Conservation (phyloP, 2,888 invertebrate species). For the Brenthis daphne region DNA sequence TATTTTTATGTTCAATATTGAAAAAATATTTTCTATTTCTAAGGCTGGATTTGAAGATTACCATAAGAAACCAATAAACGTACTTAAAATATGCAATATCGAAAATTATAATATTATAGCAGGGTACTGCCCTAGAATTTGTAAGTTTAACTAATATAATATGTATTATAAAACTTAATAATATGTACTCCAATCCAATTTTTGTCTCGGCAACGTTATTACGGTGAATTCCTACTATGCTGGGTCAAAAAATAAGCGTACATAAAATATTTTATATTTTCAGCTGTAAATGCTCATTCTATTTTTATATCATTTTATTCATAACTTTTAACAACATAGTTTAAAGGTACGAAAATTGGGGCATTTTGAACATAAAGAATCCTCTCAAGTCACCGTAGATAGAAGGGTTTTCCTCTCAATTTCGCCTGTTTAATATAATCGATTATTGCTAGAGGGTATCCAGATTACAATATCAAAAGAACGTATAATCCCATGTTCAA, state of each 20-base stretch:
- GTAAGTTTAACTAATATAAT: no score
- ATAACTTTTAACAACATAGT: constrained; percentile 10
- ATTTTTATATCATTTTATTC: constrained; percentile 1
- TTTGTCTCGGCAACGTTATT: no score
- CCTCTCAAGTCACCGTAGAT: constrained; percentile 58
- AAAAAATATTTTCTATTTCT: background rate
- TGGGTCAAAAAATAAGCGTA: no score
- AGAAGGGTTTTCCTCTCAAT: constrained; percentile 59
- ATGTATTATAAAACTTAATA: no score
- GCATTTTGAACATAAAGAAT: constrained; percentile 63
- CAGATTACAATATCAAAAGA: constrained; percentile 79
- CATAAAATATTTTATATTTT: no score
- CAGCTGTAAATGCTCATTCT: background rate
- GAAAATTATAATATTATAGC: no score
- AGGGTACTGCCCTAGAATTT: no score
- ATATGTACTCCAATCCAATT: no score
- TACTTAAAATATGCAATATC: no score
- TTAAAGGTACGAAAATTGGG: constrained; percentile 44
- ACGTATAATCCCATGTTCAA: constrained; percentile 68
- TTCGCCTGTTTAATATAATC: constrained; percentile 75
- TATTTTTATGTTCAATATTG: background rate
- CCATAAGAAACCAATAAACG: no score
- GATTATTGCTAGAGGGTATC: constrained; percentile 68
- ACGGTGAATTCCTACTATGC: no score
- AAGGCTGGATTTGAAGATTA: no score